Evolutionary conservation across 53 echinoderm and acorn worm genomes (phyloP).

Genomic region (Temnopleurus reevesii): DNA sequence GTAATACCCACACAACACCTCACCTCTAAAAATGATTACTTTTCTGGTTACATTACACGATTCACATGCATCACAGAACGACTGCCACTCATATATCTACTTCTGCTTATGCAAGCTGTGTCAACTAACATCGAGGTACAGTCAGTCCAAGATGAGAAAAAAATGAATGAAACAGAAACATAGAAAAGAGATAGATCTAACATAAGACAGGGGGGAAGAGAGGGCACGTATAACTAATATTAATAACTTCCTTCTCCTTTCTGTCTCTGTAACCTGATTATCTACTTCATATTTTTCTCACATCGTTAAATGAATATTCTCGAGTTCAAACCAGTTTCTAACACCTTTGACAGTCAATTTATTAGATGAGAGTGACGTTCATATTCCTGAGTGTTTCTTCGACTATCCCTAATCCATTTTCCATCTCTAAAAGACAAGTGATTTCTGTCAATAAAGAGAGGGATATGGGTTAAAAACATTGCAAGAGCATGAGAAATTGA

Average conservation of each 20-base stretch:
- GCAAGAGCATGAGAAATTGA: background rate
- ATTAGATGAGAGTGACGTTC: background rate
- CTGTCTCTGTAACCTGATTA: background rate
- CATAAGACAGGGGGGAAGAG: background rate
- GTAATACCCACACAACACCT: background rate
- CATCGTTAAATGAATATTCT: conserved; percentile 35
- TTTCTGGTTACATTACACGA: background rate
- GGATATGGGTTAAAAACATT: conserved; percentile 22
- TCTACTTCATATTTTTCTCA: conserved; percentile 44
- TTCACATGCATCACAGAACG: background rate
- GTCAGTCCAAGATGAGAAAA: background rate
- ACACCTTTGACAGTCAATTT: conserved; percentile 11
- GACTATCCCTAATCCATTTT: background rate
- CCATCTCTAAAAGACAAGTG: background rate
- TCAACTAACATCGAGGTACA: background rate
- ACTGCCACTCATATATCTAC: background rate
- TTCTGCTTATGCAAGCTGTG: conserved; percentile 33
- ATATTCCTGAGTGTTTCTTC: background rate
- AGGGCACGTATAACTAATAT: background rate
- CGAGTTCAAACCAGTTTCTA: background rate
- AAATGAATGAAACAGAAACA: background rate
- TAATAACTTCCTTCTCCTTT: background rate
- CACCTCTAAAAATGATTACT: background rate
- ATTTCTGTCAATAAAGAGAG: background rate
- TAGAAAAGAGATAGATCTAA: background rate